Conservation (phyloP, 2,888 invertebrate genomes). For the Pollenia griseotomentosa region DNA sequence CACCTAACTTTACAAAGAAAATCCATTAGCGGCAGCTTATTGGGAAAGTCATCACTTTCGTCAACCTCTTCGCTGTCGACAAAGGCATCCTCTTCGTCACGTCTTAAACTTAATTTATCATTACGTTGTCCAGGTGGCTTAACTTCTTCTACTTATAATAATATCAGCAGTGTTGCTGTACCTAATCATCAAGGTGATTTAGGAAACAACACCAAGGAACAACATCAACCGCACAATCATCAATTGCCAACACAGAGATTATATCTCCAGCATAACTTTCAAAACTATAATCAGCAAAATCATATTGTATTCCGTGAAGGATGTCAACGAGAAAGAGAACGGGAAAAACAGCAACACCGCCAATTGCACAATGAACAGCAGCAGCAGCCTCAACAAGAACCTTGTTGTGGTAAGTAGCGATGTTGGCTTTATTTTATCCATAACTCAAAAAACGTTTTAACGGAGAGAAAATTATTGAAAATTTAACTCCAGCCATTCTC, state of each 20-base stretch:
- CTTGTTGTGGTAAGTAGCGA: slow-evolving; percentile 62
- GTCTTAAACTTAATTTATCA: slow-evolving; percentile 55
- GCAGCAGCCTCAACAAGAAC: slow-evolving; percentile 41
- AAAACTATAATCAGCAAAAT: slow-evolving; percentile 56
- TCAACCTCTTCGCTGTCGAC: slow-evolving; percentile 56
- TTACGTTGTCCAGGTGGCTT: slow-evolving; percentile 63
- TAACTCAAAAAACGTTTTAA: no score
- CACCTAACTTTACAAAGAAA: slow-evolving; percentile 33
- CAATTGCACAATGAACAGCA: slow-evolving; percentile 14
- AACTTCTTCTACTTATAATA: slow-evolving; percentile 17
- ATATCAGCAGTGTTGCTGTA: slow-evolving; percentile 46
- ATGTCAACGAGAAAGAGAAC: slow-evolving; percentile 10
- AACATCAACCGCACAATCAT: slow-evolving; percentile 66
- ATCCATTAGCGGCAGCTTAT: slow-evolving; percentile 20
- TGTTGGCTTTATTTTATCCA: no score
- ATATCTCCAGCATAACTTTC: slow-evolving; percentile 50
- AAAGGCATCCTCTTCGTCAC: slow-evolving; percentile 48
- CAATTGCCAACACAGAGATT: slow-evolving; percentile 44
- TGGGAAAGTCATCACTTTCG: slow-evolving; percentile 55
- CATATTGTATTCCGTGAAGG: slow-evolving; percentile 17
- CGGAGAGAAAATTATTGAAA: no score
- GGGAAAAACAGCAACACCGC: slow-evolving; percentile 5
- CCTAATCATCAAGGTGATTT: slow-evolving; percentile 25
- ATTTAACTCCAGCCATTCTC: no score
- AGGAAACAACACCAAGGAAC: slow-evolving; percentile 32